phyloP scores from a whole-genome alignment of 2,888 invertebrate genomes.

The Drosophila eohydei region DNA sequence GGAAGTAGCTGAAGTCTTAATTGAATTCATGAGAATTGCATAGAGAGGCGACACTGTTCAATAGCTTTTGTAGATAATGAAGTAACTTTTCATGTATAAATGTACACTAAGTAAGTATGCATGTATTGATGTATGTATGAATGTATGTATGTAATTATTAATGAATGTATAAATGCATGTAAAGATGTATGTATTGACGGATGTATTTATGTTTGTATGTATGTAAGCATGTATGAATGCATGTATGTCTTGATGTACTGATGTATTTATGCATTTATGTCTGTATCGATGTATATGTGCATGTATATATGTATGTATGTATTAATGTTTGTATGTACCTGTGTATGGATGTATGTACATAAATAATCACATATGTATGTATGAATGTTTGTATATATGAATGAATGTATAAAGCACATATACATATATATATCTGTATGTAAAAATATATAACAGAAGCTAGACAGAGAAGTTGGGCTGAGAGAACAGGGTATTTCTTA shows the following conservation, averaged over 20 bases:
- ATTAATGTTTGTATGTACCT: no score
- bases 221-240: no score
- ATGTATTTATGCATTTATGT: neutral
- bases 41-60: neutral
- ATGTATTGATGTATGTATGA: no score
- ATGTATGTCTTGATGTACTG: no score
- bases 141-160: no score
- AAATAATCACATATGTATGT: neutral
- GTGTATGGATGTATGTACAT: no score
- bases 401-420: no score
- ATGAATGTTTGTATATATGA: neutral
- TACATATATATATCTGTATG: neutral
- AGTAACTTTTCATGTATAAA: no score
- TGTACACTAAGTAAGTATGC: no score
- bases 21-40: neutral
- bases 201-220: no score
- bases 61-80: neutral
- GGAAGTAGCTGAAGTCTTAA: neutral
- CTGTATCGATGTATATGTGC: neutral
- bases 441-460: no score
- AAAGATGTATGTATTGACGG: neutral
- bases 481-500: neutral
- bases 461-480: neutral
- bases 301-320: neutral
- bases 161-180: neutral